Conservation (phyloP, 2,113 vertebrate genomes). For the Lutjanus erythropterus region DNA sequence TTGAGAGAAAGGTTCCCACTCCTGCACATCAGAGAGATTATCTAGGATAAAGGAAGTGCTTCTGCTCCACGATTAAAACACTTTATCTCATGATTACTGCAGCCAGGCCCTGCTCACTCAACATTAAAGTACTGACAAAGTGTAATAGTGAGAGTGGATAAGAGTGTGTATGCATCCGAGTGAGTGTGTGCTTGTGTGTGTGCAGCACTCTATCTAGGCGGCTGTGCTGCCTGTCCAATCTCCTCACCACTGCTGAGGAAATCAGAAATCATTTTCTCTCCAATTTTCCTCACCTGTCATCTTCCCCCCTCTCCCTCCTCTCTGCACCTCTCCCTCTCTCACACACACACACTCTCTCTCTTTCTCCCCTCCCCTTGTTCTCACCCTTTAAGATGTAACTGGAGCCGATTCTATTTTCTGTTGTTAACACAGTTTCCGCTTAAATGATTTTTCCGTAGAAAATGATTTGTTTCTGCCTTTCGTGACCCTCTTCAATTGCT, state of each 20-base stretch:
- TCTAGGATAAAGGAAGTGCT: slow-evolving; percentile 58
- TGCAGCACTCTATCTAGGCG: slow-evolving; percentile 18
- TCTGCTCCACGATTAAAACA: slow-evolving; percentile 62
- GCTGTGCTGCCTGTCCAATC: slow-evolving; percentile 39
- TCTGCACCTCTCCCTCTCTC: background rate
- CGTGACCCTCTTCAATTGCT: slow-evolving; percentile 24
- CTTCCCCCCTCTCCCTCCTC: slow-evolving; percentile 2
- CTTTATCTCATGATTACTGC: slow-evolving; percentile 68
- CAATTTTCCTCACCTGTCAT: slow-evolving; percentile 59
- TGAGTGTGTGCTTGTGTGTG: slow-evolving; percentile 25
- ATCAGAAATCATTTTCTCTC: slow-evolving; percentile 60
- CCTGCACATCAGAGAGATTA: slow-evolving; percentile 63
- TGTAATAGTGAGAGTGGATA: slow-evolving; percentile 13
- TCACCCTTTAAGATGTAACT: slow-evolving; percentile 19
- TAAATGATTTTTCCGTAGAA: slow-evolving; percentile 32
- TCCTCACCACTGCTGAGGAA: slow-evolving; percentile 39
- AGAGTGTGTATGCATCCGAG: slow-evolving; percentile 9
- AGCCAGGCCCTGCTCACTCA: slow-evolving; percentile 32
- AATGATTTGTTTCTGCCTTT: slow-evolving; percentile 52
- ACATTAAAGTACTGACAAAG: slow-evolving; percentile 39
- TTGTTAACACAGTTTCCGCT: slow-evolving; percentile 48
- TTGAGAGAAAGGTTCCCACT: slow-evolving; percentile 34
- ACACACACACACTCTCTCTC: background rate
- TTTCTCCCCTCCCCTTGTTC: background rate
- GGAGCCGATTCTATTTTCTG: slow-evolving; percentile 43